These are phyloP conservation scores for Muschampia plurimacula DNA, from an alignment of 2,888 invertebrate genomes.

Conservation along the genomic window DNA sequence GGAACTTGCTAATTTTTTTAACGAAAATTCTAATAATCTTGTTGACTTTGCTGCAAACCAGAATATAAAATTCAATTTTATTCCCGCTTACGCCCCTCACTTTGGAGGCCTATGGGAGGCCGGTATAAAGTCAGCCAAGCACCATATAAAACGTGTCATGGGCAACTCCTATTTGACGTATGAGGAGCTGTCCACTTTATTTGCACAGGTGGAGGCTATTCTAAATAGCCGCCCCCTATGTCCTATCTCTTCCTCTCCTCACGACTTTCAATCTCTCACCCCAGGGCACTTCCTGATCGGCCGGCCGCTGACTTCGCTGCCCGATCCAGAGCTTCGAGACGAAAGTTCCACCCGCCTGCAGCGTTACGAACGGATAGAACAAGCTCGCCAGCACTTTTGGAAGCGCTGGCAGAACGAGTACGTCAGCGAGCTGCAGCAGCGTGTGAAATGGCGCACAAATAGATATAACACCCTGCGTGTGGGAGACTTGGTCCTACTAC, in stretches of 20 bases:
- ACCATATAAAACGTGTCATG: constrained; percentile 35
- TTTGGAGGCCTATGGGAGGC: constrained; percentile 42
- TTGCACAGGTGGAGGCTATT: constrained; percentile 42
- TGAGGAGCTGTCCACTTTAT: constrained; percentile 39
- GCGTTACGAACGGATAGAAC: constrained; percentile 26
- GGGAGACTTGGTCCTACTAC: not conserved
- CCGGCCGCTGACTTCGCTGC: constrained; percentile 34
- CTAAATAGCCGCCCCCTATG: constrained; percentile 39
- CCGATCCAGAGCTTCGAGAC: constrained; percentile 5
- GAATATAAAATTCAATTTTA: constrained; percentile 48
- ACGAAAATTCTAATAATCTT: not conserved
- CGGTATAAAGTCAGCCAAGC: constrained; percentile 41
- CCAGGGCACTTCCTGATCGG: constrained; percentile 43
- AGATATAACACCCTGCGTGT: not conserved
- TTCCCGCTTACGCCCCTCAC: constrained; percentile 42
- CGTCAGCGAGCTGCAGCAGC: constrained; percentile 1
- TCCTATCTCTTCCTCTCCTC: constrained; percentile 38
- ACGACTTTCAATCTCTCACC: constrained; percentile 36
- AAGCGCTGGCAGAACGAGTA: constrained; percentile 35
- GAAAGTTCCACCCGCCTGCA: not conserved
- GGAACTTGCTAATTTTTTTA: not conserved
- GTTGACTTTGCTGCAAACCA: constrained; percentile 46
- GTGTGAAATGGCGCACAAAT: constrained; percentile 4
- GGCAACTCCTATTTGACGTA: constrained; percentile 42
- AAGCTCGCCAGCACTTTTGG: constrained; percentile 38